These are phyloP conservation scores for Steinernema khuongi DNA, from an alignment of 1,140 invertebrate genomes.

Conservation along the genomic window DNA sequence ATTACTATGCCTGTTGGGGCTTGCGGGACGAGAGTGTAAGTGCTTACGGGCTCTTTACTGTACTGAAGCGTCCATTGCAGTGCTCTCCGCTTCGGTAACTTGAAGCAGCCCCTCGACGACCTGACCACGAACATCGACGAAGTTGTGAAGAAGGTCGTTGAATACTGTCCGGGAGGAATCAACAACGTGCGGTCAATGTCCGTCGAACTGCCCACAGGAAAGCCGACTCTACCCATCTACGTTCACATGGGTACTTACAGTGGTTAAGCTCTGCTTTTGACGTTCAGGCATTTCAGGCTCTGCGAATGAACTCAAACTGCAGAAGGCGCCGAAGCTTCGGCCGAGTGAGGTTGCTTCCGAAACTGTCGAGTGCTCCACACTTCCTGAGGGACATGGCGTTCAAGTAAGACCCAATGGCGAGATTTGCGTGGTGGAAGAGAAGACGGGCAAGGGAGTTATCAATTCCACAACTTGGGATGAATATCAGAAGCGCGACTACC, in stretches of 20 bases:
- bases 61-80: constrained; percentile 26
- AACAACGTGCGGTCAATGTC: constrained; percentile 32
- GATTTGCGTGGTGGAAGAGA: constrained; percentile 29
- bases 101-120: constrained; percentile 30
- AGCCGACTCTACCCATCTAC: constrained; percentile 37
- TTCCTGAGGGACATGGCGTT: constrained; percentile 35
- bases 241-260: constrained; percentile 22
- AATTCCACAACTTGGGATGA: constrained; percentile 36
- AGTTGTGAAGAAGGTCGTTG: constrained; percentile 24
- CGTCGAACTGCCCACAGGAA: constrained; percentile 10
- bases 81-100: constrained; percentile 26
- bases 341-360: not conserved
- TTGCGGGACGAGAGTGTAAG: constrained; percentile 31
- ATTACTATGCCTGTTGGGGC: constrained; percentile 24
- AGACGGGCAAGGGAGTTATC: constrained; percentile 19
- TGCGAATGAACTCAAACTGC: constrained; percentile 26
- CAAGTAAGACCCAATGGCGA: constrained; percentile 30
- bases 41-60: not conserved
- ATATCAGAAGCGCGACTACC: constrained; percentile 22
- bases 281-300: constrained; percentile 19
- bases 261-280: constrained; percentile 15
- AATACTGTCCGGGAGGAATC: constrained; percentile 32
- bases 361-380: constrained; percentile 29
- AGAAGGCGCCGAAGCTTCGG: constrained; percentile 17
- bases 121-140: constrained; percentile 26